A percentile compares a stretch with the other conserved stretches of the same genome.
phyloP scores from a whole-genome alignment of 2,888 invertebrate genomes.

The Luperina testacea region DNA sequence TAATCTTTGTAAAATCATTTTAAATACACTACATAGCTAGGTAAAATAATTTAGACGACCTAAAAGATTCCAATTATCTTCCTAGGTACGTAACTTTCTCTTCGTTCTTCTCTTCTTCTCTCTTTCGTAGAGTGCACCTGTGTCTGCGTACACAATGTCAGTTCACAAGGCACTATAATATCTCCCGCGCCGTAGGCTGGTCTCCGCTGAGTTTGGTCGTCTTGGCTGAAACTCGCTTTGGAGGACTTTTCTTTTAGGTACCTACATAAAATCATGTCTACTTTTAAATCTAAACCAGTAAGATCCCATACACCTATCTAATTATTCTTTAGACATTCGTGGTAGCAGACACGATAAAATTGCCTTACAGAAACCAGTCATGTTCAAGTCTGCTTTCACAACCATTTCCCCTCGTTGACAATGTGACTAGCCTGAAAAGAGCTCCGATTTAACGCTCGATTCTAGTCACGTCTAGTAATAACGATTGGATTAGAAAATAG shows the following conservation, averaged over 20 bases:
- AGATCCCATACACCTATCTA: neutral
- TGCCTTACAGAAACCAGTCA: neutral
- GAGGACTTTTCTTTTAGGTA: neutral
- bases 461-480: slow-evolving; percentile 46
- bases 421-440: slow-evolving; percentile 23
- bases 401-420: slow-evolving; percentile 25
- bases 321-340: neutral
- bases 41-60: neutral
- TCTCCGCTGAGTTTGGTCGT: neutral
- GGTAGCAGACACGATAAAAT: slow-evolving; percentile 11
- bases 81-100: neutral
- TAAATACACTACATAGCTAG: neutral
- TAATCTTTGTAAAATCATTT: slow-evolving; percentile 4
- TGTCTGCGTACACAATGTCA: neutral
- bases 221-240: neutral
- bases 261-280: neutral
- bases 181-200: neutral
- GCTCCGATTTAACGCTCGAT: slow-evolving; percentile 26
- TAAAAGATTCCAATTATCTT: neutral
- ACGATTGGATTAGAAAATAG: slow-evolving; percentile 46
- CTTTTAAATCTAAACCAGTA: neutral
- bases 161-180: neutral
- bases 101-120: neutral
- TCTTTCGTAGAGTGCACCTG: neutral
- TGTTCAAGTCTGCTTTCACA: slow-evolving; percentile 10